Evolutionary conservation across 30 jellyfish, hydroid and myxozoan species (phyloP).

Genomic region (Aurelia aurita): DNA sequence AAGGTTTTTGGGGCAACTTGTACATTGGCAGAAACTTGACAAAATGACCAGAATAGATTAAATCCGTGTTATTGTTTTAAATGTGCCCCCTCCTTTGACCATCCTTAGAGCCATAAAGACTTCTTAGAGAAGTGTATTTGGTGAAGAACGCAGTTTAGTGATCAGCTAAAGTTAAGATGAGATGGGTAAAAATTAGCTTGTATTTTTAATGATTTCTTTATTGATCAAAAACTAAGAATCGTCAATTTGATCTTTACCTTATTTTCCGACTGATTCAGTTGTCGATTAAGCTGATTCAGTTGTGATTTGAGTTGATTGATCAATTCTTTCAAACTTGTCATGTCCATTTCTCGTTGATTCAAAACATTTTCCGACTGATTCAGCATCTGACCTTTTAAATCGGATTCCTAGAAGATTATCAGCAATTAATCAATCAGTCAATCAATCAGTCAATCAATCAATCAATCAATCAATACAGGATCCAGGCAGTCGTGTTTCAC

Average conservation of each 20-base stretch:
- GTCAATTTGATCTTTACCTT: neutral
- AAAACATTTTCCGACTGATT: neutral
- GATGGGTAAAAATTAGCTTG: neutral
- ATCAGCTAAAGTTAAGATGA: neutral
- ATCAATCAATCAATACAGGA: too few species aligned
- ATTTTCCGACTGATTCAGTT: conserved; percentile 2
- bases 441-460: too few species aligned
- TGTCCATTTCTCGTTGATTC: conserved; percentile 7
- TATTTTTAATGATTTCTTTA: neutral
- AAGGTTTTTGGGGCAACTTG: too few species aligned
- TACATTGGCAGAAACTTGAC: too few species aligned
- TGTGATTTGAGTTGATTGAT: neutral
- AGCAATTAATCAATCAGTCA: too few species aligned
- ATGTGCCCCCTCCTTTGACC: too few species aligned
- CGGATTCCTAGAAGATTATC: conserved; percentile 8
- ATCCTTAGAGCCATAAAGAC: too few species aligned
- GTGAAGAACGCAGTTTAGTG: neutral
- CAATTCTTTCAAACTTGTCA: neutral
- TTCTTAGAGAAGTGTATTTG: too few species aligned
- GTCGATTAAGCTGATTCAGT: neutral
- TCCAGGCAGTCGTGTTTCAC: too few species aligned
- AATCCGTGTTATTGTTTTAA: too few species aligned
- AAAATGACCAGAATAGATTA: too few species aligned
- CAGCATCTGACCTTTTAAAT: conserved; percentile 9
- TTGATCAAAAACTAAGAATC: neutral